Evolutionary conservation across 2,888 invertebrate species (phyloP), one percentile per base, ranked within the genome.

Genomic region (Tetragnatha montana): DNA sequence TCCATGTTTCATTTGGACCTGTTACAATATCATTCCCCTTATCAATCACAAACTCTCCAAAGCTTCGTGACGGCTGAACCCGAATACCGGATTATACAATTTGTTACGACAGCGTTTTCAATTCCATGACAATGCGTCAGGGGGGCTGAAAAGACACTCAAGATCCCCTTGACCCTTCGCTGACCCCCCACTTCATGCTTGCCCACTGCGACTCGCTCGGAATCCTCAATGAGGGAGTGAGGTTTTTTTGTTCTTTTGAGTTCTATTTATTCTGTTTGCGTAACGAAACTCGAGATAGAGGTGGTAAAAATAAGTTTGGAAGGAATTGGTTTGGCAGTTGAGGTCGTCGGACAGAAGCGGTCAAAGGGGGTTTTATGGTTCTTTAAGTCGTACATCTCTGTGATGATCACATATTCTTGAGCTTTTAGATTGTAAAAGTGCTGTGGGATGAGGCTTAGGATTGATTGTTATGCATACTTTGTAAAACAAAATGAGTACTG

Each of bases 91-190:
- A 88, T 88, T 88, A 88, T 79, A 88, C 83, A 83, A 88, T 88
- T 88, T 88, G 88, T 88, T 88, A 73, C 88, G 88, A 88, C 88
- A 88, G 78, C 82, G 73, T 68, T 83, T 49, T 35, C 70, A 68
- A 83, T 51, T 73, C 60, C 60, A 17, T 83, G 88, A 83, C 83
- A 88, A 47, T 88, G 82, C 78, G 79, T 47, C 51, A 79, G 82
- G 73, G 19, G 14, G 35, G 21, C 14, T 6, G 19, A 21, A 49
- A 49, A n/a, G 76, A 49, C 35, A 35, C 35, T 35, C 35, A 35
- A 35, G 60, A 60, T 49, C 21, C 51, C 22, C 82, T 82, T 82
- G 73, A 49, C 69, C 79, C 71, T 69, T 49, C 50, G 7, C 19
- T 83, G 79, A 82, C 88, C 88, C n/a, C 22, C 12, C 47, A 35